A percentile compares a stretch with the other conserved stretches of the same genome.
Evolutionary conservation across 2,797 vertebrate species (phyloP).

Genomic region (Rachycentron canadum): DNA sequence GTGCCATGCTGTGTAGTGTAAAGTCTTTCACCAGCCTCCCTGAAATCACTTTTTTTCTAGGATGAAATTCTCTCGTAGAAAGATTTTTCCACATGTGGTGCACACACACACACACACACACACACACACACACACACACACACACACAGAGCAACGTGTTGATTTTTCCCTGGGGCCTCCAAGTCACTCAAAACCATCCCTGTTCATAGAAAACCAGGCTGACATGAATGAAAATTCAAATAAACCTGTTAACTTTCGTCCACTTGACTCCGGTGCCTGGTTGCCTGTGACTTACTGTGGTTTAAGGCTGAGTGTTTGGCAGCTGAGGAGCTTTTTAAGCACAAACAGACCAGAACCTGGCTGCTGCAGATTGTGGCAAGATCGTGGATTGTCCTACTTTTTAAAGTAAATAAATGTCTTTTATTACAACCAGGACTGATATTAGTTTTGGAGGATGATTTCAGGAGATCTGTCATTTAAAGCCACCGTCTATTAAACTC

Average conservation of each 20-base stretch:
- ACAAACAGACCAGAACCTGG: slow-evolving; percentile 47
- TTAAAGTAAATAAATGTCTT: slow-evolving; percentile 6
- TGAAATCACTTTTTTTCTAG: slow-evolving; percentile 41
- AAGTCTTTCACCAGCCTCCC: slow-evolving; percentile 27
- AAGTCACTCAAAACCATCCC: slow-evolving; percentile 20
- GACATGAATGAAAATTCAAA: background rate
- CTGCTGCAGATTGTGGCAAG: slow-evolving; percentile 22
- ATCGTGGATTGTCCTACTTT: slow-evolving; percentile 23
- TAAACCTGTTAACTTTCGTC: background rate
- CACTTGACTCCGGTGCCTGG: slow-evolving; percentile 2
- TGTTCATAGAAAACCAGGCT: background rate
- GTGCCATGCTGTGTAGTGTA: slow-evolving; percentile 13
- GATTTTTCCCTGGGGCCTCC: slow-evolving; percentile 7
- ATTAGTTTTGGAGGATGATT: background rate
- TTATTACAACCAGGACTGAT: slow-evolving; percentile 1
- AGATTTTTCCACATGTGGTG: slow-evolving; percentile 63
- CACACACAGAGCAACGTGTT: slow-evolving; percentile 45
- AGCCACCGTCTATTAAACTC: background rate
- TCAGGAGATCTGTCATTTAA: background rate
- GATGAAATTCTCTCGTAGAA: slow-evolving; percentile 34
- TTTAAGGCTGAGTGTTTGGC: slow-evolving; percentile 33
- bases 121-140: slow-evolving; percentile 46
- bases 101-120: slow-evolving; percentile 35
- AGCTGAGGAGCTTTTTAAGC: slow-evolving; percentile 39
- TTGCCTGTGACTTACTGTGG: slow-evolving; percentile 9